Percentiles rank a stretch among this genome's conserved stretches.
These are phyloP conservation scores for Hypomesus transpacificus DNA, from an alignment of 2,113 vertebrate species.

Conservation along the genomic window DNA sequence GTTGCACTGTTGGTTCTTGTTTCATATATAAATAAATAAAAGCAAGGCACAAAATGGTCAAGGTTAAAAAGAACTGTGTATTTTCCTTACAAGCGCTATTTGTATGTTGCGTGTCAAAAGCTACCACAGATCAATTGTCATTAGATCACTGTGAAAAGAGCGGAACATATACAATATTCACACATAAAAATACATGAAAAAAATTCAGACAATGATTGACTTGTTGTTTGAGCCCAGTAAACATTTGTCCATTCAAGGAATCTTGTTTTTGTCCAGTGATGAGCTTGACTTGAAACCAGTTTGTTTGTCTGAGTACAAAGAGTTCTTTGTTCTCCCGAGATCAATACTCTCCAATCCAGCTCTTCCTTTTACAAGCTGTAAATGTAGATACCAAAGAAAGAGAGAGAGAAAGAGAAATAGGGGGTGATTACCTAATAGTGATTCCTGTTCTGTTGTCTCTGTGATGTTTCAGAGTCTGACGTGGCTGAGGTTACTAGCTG, in stretches of 20 bases:
- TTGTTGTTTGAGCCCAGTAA: slow-evolving; percentile 25
- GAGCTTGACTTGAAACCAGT: slow-evolving; percentile 59
- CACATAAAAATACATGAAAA: too few species aligned
- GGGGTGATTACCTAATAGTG: background rate
- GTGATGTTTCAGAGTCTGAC: slow-evolving; percentile 24
- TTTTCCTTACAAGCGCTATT: too few species aligned
- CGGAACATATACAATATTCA: too few species aligned
- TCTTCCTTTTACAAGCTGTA: slow-evolving; percentile 62
- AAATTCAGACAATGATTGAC: slow-evolving; percentile 17
- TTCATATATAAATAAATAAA: background rate
- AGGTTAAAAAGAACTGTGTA: slow-evolving; percentile 15
- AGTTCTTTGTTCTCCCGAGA: slow-evolving; percentile 44
- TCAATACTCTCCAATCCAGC: slow-evolving; percentile 64
- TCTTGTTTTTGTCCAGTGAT: slow-evolving; percentile 47
- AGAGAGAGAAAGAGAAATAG: slow-evolving; percentile 21
- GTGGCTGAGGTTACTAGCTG: slow-evolving; percentile 17
- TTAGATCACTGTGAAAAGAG: too few species aligned
- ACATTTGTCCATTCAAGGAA: slow-evolving; percentile 47
- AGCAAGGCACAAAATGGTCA: slow-evolving; percentile 1
- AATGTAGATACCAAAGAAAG: slow-evolving; percentile 59
- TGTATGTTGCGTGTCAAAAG: too few species aligned
- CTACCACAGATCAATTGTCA: too few species aligned
- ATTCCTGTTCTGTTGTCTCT: slow-evolving; percentile 30
- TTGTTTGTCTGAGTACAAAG: slow-evolving; percentile 60
- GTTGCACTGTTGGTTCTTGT: background rate